phyloP scores from a whole-genome alignment of 2,888 invertebrate genomes.

The Sicus ferrugineus region DNA sequence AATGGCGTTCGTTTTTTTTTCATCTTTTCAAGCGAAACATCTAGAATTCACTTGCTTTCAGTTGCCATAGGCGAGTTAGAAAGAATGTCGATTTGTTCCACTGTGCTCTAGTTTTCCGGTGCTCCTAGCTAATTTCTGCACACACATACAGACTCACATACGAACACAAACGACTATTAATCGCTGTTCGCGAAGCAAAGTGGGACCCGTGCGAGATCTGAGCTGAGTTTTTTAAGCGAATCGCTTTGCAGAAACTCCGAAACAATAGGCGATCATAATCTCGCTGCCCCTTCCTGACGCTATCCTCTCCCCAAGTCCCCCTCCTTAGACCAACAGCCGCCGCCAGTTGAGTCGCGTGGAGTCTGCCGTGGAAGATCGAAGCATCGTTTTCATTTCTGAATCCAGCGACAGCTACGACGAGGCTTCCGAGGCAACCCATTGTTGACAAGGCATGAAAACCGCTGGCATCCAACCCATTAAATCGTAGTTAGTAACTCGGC shows the following conservation, averaged over 20 bases:
- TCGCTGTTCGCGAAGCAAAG: constrained; percentile 3
- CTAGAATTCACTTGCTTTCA: too few relatives aligned
- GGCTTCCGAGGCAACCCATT: neutral
- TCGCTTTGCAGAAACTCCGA: constrained; percentile 9
- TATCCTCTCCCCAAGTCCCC: neutral
- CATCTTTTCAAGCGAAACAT: too few relatives aligned
- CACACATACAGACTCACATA: too few relatives aligned
- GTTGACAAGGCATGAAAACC: constrained; percentile 40
- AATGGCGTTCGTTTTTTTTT: too few relatives aligned
- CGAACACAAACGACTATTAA: constrained; percentile 32
- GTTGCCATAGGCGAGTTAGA: too few relatives aligned
- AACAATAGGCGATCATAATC: constrained; percentile 31
- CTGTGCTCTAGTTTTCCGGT: neutral
- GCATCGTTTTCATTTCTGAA: neutral
- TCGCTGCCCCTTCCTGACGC: neutral
- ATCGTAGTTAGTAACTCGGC: constrained; percentile 37
- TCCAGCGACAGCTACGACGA: neutral
- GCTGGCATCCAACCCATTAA: constrained; percentile 37
- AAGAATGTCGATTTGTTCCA: constrained; percentile 18
- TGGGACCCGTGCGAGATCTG: neutral
- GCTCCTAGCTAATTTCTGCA: constrained; percentile 33
- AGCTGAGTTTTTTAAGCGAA: neutral
- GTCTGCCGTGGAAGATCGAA: too few relatives aligned
- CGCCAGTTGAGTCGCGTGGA: neutral
- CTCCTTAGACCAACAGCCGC: neutral